A percentile compares a stretch with the other conserved stretches of the same genome.
phyloP scores from a whole-genome alignment of 2,113 vertebrate species.

The Piliocolobus tephrosceles region DNA sequence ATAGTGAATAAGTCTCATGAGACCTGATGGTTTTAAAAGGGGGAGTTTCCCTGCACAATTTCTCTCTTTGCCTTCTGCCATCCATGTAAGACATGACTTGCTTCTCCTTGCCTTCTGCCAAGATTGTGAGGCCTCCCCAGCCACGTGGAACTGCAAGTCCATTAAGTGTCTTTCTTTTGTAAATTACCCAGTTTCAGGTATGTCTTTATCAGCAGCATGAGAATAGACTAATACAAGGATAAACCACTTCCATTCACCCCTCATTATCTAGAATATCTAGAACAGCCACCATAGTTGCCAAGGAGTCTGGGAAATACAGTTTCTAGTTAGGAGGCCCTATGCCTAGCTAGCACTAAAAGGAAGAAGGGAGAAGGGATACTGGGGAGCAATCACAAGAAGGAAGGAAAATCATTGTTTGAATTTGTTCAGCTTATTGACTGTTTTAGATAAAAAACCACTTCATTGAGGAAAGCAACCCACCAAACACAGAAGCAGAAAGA shows the following conservation, averaged over 20 bases:
- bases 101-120: too few species aligned
- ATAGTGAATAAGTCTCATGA: too few species aligned
- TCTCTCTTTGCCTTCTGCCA: too few species aligned
- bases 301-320: background rate
- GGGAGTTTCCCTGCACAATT: too few species aligned
- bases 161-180: too few species aligned
- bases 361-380: background rate
- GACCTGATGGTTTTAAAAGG: too few species aligned
- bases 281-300: background rate
- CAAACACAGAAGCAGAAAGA: conserved; percentile 22
- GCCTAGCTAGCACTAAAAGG: background rate
- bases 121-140: too few species aligned
- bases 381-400: background rate
- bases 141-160: too few species aligned
- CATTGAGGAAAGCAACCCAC: background rate
- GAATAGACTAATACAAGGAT: too few species aligned
- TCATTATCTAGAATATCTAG: background rate
- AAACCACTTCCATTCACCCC: background rate
- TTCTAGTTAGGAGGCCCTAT: background rate
- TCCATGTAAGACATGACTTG: too few species aligned
- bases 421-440: background rate
- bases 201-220: too few species aligned
- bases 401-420: background rate
- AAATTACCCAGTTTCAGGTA: too few species aligned
- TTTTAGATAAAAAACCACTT: background rate